These are phyloP conservation scores for Eublepharis macularius DNA, from an alignment of 2,113 vertebrate genomes.

Conservation along the genomic window DNA sequence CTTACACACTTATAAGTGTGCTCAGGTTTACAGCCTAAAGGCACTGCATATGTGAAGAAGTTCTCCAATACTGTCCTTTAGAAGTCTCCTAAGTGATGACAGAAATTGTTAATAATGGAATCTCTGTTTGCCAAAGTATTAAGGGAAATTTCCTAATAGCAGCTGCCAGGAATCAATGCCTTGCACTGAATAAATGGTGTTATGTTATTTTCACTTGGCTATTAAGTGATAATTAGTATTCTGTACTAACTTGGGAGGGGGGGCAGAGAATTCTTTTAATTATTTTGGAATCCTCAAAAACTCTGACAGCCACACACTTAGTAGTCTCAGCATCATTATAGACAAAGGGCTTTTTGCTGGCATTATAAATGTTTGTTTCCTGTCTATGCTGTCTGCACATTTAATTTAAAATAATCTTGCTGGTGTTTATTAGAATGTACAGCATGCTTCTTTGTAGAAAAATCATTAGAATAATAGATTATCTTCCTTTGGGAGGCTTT, in stretches of 20 bases:
- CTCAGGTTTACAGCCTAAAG: slow-evolving; percentile 15
- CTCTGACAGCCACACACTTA: background rate
- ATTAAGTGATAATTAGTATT: slow-evolving; percentile 47
- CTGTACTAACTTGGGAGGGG: background rate
- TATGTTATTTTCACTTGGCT: slow-evolving; percentile 38
- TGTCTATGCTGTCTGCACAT: slow-evolving; percentile 29
- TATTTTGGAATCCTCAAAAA: slow-evolving; percentile 23
- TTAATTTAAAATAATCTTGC: slow-evolving; percentile 58
- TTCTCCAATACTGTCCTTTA: background rate
- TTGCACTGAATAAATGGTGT: slow-evolving; percentile 33
- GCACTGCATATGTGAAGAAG: background rate
- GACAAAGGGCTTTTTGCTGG: slow-evolving; percentile 30
- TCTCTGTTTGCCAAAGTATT: background rate
- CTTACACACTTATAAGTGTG: slow-evolving; percentile 23
- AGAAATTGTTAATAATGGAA: slow-evolving; percentile 5
- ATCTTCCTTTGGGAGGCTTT: slow-evolving; percentile 18
- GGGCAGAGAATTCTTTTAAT: background rate
- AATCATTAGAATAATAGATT: slow-evolving; percentile 49
- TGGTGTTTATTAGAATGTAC: slow-evolving; percentile 49
- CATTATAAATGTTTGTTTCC: slow-evolving; percentile 41
- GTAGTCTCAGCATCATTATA: slow-evolving; percentile 15
- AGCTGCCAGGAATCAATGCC: slow-evolving; percentile 12
- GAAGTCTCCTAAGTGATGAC: background rate
- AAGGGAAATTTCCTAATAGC: background rate
- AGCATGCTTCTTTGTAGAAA: slow-evolving; percentile 38